These are phyloP conservation scores for Cydia splendana DNA, from an alignment of 1,140 invertebrate species.

Conservation along the genomic window DNA sequence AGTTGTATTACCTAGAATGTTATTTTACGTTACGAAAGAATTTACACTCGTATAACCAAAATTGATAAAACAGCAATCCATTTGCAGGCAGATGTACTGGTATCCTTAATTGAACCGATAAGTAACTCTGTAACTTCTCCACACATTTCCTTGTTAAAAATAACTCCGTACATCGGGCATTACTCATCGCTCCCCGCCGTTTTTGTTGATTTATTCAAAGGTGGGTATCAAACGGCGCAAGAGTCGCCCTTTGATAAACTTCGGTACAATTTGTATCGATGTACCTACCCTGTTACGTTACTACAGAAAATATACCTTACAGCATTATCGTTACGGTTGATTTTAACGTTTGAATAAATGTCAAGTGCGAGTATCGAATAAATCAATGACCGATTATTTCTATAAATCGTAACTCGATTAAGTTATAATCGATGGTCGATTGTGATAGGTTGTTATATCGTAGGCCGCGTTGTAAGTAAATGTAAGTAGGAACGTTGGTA, in stretches of 20 bases:
- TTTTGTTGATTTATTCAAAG: slow-evolving; percentile 78
- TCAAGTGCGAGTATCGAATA: slow-evolving; percentile 51
- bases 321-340: slow-evolving; percentile 25
- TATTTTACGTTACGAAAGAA: background rate
- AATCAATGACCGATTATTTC: slow-evolving; percentile 77
- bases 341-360: slow-evolving; percentile 31
- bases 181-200: slow-evolving; percentile 73
- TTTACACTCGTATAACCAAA: background rate
- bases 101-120: slow-evolving; percentile 1
- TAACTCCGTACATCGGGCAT: slow-evolving; percentile 62
- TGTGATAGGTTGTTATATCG: slow-evolving; percentile 46
- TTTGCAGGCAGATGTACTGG: slow-evolving; percentile 11
- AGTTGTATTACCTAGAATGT: background rate
- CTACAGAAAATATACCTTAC: slow-evolving; percentile 42
- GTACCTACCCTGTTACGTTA: slow-evolving; percentile 37
- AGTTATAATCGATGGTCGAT: slow-evolving; percentile 72
- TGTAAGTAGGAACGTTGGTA: slow-evolving; percentile 3
- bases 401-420: slow-evolving; percentile 79
- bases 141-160: slow-evolving; percentile 49
- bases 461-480: slow-evolving; percentile 24
- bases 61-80: background rate
- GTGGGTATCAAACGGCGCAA: slow-evolving; percentile 62
- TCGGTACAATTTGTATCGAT: slow-evolving; percentile 70
- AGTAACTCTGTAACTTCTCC: slow-evolving; percentile 38
- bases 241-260: slow-evolving; percentile 64